Base-by-base conservation (phyloP, 2,113 vertebrate genomes). In the Smithornis capensis region DNA sequence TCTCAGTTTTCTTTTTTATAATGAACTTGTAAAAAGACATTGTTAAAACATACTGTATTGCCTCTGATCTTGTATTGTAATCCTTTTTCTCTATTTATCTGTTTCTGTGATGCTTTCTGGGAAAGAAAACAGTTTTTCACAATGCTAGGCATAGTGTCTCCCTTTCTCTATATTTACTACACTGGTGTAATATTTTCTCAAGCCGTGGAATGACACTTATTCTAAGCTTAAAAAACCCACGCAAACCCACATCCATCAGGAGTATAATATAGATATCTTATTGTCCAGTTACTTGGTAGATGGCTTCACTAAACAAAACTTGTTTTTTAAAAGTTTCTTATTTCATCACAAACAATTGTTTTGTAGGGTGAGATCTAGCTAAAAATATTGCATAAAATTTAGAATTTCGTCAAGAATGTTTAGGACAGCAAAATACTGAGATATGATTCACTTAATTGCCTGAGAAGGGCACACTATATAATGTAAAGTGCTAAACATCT, bases 371-470 rank as follows among this genome's bases (percentile, higher is more conserved):
- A 76, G 24, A 91, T 81, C 91, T 95, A 94, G 91, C 80, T 91
- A 95, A 92, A 97, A 96, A 81, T 69, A 63, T 93, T 95, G 71
- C 81, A 70, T 96, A 97, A 96, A 97, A 94, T 97, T 90, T 94
- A 93, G 65, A 95, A 96, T 74, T 92, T 94, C 83, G 71, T 94
- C 77, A 91, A 82, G 96, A 97, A 4, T 71, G 22, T 62, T 73
- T 84, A 35, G 33, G 22, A 71, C n/a, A 81, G 55, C 19, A 73
- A 85, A 89, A 33, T 73, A 49, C 47, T 73, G 42, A 81, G 53
- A 59, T n/a, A 78, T 53, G 3, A 31, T 83, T 80, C 77, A 65
- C 27, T 74, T 83, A 59, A 56, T 78, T 70, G 67, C 31, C 70
- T 83, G 60, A 93, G 42, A n/a, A 91, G 60, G 31, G 19, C 55